Base-by-base conservation (phyloP, 2,888 invertebrate species). In the Diachrysia chrysitis region DNA sequence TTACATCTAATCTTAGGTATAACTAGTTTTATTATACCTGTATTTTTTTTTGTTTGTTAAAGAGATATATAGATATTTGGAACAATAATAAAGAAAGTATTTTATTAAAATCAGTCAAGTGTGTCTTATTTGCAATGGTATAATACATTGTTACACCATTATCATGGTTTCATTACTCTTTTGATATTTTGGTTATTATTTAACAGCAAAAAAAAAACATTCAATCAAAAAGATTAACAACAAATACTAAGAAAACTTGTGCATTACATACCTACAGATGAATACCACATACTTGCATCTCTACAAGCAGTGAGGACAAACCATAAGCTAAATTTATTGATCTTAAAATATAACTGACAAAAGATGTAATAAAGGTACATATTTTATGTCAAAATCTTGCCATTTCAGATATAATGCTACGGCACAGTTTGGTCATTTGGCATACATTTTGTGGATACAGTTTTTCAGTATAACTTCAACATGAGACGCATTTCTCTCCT, bases 1-100 rank as follows among this genome's bases (percentile, higher is more conserved):
- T 37, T 32, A 58, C 46, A 66, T 65, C 58, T 70, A 69, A 17
- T 58, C 58, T 48, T 58, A 42, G 10, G 19, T 42, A 42, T 23
- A 51, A 51, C 48, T 51, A 51, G 14, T 19, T 51, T 51, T 51
- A 51, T 12, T 42, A 42, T 67, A n/a, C 55, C 12, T 21, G 51
- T 58, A n/a, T n/a, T n/a, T n/a, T 48, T 48, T 55, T 17, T 56
- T 29, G n/a, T 35, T 57, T 19, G 2, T 37, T 37, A 17, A 37
- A 56, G 12, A 73, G 4, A 37, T 60, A 54, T 48, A 48, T 48
- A 48, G 21, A 51, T 51, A 51, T 51, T 59, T 69, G 70, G 66
- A 74, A 73, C 65, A 65, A 58, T 73, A 48, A 57, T 57, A 64
- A 60, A 58, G 21, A 60, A 9, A 5, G n/a, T 63, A 64, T 73